phyloP scores from a whole-genome alignment of 2,888 invertebrate genomes.

The Drosophila lacicola region DNA sequence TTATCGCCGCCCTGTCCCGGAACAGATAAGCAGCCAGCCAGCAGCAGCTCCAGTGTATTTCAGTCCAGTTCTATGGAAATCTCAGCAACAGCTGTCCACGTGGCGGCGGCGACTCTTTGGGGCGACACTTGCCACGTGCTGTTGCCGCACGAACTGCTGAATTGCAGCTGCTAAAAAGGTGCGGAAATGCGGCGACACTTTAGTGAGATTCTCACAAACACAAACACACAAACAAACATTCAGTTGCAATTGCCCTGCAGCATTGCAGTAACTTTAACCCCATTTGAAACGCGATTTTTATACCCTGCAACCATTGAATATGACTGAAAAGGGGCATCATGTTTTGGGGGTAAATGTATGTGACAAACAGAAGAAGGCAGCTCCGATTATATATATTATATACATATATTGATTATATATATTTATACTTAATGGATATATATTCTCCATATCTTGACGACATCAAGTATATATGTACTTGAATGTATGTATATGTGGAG shows the following conservation, averaged over 20 bases:
- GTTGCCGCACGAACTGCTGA: conserved; percentile 34
- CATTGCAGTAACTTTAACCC: conserved; percentile 64
- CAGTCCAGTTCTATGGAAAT: conserved; percentile 41
- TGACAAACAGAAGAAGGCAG: neutral
- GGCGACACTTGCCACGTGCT: conserved; percentile 50
- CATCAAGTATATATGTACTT: no score
- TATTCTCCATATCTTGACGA: no score
- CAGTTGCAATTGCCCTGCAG: conserved; percentile 45
- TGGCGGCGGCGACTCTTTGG: neutral
- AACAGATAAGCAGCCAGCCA: conserved; percentile 36
- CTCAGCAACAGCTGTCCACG: conserved; percentile 50
- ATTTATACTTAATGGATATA: no score
- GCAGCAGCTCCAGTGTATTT: conserved; percentile 2
- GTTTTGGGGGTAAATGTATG: no score
- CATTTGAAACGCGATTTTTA: conserved; percentile 47
- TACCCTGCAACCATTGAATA: neutral
- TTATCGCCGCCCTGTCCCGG: conserved; percentile 42
- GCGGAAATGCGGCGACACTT: conserved; percentile 61
- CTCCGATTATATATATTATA: no score
- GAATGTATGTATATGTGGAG: no score
- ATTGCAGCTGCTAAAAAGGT: conserved; percentile 45
- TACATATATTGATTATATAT: no score
- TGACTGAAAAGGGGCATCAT: no score
- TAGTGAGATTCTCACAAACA: conserved; percentile 22
- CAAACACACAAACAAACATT: conserved; percentile 1